These are phyloP conservation scores for Perithous albicinctus DNA, from an alignment of 2,888 invertebrate genomes.

Conservation along the genomic window DNA sequence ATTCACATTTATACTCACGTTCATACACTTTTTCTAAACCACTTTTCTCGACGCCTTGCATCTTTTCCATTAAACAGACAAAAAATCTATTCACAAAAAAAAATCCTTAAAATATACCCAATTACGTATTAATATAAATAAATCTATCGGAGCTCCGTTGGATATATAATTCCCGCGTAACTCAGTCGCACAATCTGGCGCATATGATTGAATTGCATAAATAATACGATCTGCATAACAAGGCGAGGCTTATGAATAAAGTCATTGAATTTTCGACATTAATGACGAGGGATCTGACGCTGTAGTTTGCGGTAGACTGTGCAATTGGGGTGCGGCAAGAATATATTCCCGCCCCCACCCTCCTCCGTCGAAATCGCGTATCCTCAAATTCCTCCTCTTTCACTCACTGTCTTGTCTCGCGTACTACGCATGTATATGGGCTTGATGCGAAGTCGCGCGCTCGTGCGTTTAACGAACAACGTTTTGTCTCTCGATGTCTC, in stretches of 20 bases:
- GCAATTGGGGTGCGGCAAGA: conserved; percentile 15
- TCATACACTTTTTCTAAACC: no score
- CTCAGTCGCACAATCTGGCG: conserved; percentile 1
- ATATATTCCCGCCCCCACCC: conserved; percentile 60
- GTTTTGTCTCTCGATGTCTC: no score
- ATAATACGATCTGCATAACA: conserved; percentile 81
- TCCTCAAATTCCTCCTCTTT: conserved; percentile 39
- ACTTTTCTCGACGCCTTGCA: no score
- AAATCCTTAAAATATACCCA: not conserved
- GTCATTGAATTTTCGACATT: conserved; percentile 81
- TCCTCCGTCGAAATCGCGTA: conserved; percentile 45
- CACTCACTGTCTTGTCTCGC: conserved; percentile 1
- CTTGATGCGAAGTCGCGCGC: no score
- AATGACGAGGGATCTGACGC: conserved; percentile 73
- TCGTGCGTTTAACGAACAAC: conserved; percentile 46
- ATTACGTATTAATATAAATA: not conserved
- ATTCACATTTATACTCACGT: no score
- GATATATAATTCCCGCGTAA: conserved; percentile 50
- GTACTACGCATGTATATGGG: not conserved
- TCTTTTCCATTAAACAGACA: no score
- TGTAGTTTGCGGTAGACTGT: conserved; percentile 1
- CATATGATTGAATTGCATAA: conserved; percentile 76
- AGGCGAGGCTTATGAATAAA: conserved; percentile 80
- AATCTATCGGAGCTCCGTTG: not conserved
- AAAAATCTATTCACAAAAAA: no score